Conservation (phyloP, 2,797 vertebrate genomes). For the Emys orbicularis region DNA sequence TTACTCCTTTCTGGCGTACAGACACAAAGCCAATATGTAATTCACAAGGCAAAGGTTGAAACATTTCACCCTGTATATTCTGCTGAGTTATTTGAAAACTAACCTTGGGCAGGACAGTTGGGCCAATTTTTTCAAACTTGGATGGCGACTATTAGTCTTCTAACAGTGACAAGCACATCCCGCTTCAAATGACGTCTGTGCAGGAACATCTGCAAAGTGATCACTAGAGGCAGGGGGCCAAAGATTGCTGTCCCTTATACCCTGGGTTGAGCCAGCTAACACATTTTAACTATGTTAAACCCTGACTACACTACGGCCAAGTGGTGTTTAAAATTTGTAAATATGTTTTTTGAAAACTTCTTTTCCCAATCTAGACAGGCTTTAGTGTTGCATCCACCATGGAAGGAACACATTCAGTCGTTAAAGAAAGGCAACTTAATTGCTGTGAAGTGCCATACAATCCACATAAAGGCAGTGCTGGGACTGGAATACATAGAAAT, state of each 20-base stretch:
- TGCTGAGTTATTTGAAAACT: not conserved
- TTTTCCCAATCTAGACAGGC: not conserved
- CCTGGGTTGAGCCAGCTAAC: not conserved
- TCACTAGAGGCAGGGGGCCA: not conserved
- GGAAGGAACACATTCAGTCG: constrained; percentile 4
- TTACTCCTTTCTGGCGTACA: not conserved
- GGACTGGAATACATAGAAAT: constrained; percentile 59
- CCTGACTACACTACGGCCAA: not conserved
- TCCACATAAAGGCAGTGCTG: constrained; percentile 53
- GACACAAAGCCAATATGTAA: not conserved
- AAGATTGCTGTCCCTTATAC: not conserved
- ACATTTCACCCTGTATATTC: not conserved
- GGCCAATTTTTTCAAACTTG: not conserved
- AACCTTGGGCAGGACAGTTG: not conserved
- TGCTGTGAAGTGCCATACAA: constrained; percentile 40
- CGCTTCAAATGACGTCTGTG: not conserved
- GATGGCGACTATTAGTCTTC: not conserved
- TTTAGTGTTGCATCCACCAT: not conserved
- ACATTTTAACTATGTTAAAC: not conserved
- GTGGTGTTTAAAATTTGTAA: not conserved
- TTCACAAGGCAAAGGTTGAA: not conserved
- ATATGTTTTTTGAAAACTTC: not conserved
- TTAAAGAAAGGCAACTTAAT: constrained; percentile 58
- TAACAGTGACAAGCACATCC: not conserved
- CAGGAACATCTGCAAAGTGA: not conserved